Base-by-base conservation (phyloP, 1,140 invertebrate species). In the Meloidogyne chitwoodi region DNA sequence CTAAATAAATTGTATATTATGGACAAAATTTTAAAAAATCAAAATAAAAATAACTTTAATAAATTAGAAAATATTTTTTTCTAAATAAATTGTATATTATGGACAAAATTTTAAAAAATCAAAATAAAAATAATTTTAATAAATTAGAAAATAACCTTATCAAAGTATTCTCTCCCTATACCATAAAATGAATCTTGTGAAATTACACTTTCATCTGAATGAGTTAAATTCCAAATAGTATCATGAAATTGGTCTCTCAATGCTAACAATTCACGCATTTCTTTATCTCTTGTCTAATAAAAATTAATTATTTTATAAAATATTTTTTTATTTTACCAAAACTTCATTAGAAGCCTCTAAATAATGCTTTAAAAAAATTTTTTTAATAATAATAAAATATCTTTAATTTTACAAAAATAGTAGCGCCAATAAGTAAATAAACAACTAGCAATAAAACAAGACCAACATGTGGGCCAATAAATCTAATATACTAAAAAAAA, bases 181-280 rank as follows among this genome's bases (percentile, higher is more conserved):
- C 79, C 80, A 66, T 87, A 85, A 38, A 87, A 87, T 12, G 83
- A 79, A 65, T 86, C 84, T 29, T 77, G 66, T 5, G 85, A 87
- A 68, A 86, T 86, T n/a, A 79, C 44, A 56, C 44, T 78, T 26
- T 86, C 85, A 2, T 64, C 66, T 12, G 76, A 81, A 63, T 87
- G 85, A 11, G 85, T 86, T 26, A 86, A 74, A 76, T 86, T 86
- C 85, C 85, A 86, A 64, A 86, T 87, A 22, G 82, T 86, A 27
- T 86, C 85, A 26, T 84, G 82, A 67, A 87, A 86, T 19, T 78
- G 76, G 62, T 86, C 81, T 19, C 85, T 41, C 3, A 86, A 71
- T 0, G 76, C 83, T 22, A 87, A 79, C 31, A 86, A 86, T 63
- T 81, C 85, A 26, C 63, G 64, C 12, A 86, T 38, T 77, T 86